phyloP scores from a whole-genome alignment of 2,888 invertebrate genomes.

The Clanis bilineata region DNA sequence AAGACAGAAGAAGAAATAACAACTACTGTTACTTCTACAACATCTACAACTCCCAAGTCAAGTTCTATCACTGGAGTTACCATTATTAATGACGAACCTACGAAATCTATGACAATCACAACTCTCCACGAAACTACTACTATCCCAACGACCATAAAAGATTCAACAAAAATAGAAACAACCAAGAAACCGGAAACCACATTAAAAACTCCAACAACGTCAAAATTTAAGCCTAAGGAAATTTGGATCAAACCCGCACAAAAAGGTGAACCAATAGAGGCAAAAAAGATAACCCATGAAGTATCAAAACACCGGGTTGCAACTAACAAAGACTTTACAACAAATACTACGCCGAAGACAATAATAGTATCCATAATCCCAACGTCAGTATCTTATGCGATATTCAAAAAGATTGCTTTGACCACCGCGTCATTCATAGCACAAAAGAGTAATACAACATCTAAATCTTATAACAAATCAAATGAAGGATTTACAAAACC shows the following conservation, averaged over 20 bases:
- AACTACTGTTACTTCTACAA: background rate
- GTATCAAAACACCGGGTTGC: constrained; percentile 51
- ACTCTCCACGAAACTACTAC: constrained; percentile 17
- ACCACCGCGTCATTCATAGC: constrained; percentile 56
- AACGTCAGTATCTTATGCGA: constrained; percentile 70
- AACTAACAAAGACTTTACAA: constrained; percentile 51
- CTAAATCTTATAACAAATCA: constrained; percentile 41
- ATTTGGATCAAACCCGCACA: constrained; percentile 77
- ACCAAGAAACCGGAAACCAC: constrained; percentile 56
- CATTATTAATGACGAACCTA: background rate
- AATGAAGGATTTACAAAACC: constrained; percentile 55
- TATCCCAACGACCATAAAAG: constrained; percentile 26
- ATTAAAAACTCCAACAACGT: constrained; percentile 52
- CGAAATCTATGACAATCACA: background rate
- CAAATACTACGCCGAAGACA: constrained; percentile 69
- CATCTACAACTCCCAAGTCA: background rate
- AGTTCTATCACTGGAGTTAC: background rate
- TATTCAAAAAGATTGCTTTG: constrained; percentile 70
- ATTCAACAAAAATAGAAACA: constrained; percentile 39
- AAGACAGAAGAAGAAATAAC: background rate
- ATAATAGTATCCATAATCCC: constrained; percentile 78
- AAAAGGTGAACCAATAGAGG: constrained; percentile 73
- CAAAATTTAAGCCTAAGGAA: constrained; percentile 73
- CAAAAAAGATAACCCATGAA: constrained; percentile 53
- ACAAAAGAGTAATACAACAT: constrained; percentile 42